Evolutionary conservation across 35 echinoderm and acorn worm species (phyloP).

Genomic region (Nesometra sesokonis): DNA sequence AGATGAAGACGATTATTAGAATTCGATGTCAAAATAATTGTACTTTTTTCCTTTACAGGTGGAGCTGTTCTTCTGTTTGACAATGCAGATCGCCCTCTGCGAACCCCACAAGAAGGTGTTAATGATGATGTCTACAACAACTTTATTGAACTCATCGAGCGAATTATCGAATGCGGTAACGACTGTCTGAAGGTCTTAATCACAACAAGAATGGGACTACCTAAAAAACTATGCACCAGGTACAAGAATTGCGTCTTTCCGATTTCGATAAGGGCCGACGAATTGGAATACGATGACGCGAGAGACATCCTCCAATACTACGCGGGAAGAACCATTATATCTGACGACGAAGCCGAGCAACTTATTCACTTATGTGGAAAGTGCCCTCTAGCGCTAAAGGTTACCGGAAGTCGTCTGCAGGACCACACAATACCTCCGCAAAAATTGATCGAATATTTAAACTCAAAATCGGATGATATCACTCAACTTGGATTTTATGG

Average conservation of each 20-base stretch:
- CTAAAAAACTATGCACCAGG: not conserved
- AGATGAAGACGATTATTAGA: too few species aligned
- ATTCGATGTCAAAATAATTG: not conserved
- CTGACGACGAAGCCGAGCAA: slow-evolving; percentile 25
- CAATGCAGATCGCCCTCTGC: slow-evolving; percentile 69
- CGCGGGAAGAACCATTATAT: slow-evolving; percentile 38
- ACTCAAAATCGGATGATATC: not conserved
- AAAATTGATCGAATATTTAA: slow-evolving; percentile 52
- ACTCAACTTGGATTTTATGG: slow-evolving; percentile 39
- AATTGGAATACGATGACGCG: slow-evolving; percentile 62
- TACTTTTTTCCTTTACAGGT: slow-evolving; percentile 18
- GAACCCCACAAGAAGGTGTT: slow-evolving; percentile 31
- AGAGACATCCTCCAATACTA: slow-evolving; percentile 63
- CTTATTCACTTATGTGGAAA: slow-evolving; percentile 57
- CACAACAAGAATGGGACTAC: slow-evolving; percentile 62
- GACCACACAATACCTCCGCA: slow-evolving; percentile 60
- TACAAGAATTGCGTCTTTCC: not conserved
- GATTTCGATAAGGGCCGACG: slow-evolving; percentile 30
- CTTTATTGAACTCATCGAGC: slow-evolving; percentile 37
- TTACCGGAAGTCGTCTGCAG: slow-evolving; percentile 64
- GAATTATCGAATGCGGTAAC: slow-evolving; percentile 42
- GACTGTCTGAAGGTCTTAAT: slow-evolving; percentile 55
- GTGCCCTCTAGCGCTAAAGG: slow-evolving; percentile 63
- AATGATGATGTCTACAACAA: slow-evolving; percentile 21
- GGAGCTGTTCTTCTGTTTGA: slow-evolving; percentile 74